Base-by-base conservation (phyloP, 1,140 invertebrate genomes). In the Rhynchophorus ferrugineus region DNA sequence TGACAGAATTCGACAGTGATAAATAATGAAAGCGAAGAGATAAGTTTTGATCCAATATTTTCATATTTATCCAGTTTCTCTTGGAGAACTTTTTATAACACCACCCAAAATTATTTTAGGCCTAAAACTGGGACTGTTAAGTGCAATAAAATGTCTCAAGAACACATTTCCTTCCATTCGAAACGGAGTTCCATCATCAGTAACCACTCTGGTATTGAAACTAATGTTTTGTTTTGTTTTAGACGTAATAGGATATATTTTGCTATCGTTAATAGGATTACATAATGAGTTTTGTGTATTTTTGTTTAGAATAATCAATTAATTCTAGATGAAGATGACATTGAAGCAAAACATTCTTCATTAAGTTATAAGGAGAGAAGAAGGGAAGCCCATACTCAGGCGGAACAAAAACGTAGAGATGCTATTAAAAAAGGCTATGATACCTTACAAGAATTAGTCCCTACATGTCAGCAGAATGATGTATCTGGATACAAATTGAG, bases 401-500 rank as follows among this genome's bases (percentile, higher is more conserved):
- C 95, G 2, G 95, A 98, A 71, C 94, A 98, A 70, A 98, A 97
- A 70, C 76, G 95, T 56, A 77, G 94, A 67, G 93, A 98, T 80
- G 93, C 92, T 2, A 97, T 98, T 49, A 97, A 96, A 66, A 93
- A 91, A 71, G 91, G 92, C 1, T 95, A 95, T 70, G 91, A 94
- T 71, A 84, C 85, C 3, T 73, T 95, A 21, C 90, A 95, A 73
- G 86, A 88, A 61, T 71, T 97, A 56, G 92, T 98, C 3, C 95
- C 94, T 1, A 91, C 87, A 39, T 96, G 93, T 69, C 84, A 87
- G 64, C 87, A 92, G 68, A 87, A 85, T 43, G 85, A 90, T 64
- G 82, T 88, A 24, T 86, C 84, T 61, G 80, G 67, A 51, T 93
- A 95, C 66, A 98, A 98, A 75, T 76, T 95, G 20, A 97, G 93